These are phyloP conservation scores for Mallotus villosus DNA, from an alignment of 2,797 vertebrate species.

Conservation along the genomic window DNA sequence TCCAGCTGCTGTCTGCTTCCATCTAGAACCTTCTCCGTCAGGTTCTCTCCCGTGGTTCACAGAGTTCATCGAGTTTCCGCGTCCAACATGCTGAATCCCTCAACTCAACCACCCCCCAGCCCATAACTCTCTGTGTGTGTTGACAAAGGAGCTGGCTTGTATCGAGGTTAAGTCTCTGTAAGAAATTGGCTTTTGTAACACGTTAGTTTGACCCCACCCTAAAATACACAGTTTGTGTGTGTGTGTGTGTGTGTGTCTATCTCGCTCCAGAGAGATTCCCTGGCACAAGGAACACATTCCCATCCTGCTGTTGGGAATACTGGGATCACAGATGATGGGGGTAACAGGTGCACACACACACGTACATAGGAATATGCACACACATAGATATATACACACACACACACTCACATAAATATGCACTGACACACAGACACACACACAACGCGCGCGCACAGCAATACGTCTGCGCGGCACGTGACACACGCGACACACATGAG, in stretches of 20 bases:
- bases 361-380: background rate
- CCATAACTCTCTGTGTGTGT: background rate
- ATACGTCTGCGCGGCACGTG: constrained; percentile 25
- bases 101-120: too few relatives aligned
- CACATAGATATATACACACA: too few relatives aligned
- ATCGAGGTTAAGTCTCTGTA: constrained; percentile 41
- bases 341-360: constrained; percentile 47
- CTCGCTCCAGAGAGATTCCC: constrained; percentile 41
- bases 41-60: background rate
- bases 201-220: background rate
- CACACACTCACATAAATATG: background rate
- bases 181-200: background rate
- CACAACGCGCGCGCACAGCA: background rate
- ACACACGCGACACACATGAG: too few relatives aligned
- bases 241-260: constrained; percentile 10
- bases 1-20: constrained; percentile 12
- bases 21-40: constrained; percentile 19
- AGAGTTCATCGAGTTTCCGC: background rate
- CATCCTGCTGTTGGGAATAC: constrained; percentile 25
- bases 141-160: constrained; percentile 17
- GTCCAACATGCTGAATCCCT: background rate
- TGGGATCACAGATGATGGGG: constrained; percentile 28
- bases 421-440: background rate
- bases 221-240: constrained; percentile 21
- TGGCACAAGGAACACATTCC: constrained; percentile 31